Conservation (phyloP, 2,888 invertebrate species). For the Leptinotarsa juncta region DNA sequence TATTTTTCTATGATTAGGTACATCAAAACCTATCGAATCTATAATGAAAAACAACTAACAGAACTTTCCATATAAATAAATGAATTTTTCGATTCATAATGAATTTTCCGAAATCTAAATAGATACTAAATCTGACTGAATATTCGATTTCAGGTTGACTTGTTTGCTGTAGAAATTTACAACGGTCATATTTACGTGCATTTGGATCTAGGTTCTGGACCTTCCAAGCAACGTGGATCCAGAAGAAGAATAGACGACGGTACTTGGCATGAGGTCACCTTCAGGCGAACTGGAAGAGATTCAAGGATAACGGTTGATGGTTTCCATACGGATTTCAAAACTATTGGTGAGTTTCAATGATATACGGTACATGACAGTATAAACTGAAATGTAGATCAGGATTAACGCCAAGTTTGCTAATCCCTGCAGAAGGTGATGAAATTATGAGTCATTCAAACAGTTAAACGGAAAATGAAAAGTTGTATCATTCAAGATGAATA, state of each 20-base stretch:
- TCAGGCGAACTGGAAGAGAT: slow-evolving; percentile 84
- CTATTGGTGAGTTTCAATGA: slow-evolving; percentile 73
- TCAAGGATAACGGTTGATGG: slow-evolving; percentile 92
- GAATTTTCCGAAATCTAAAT: not conserved
- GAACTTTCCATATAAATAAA: too few relatives aligned
- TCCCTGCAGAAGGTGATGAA: too few relatives aligned
- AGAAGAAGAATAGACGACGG: slow-evolving; percentile 88
- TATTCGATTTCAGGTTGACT: slow-evolving; percentile 75
- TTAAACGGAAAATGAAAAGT: too few relatives aligned
- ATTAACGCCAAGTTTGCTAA: too few relatives aligned
- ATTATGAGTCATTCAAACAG: too few relatives aligned
- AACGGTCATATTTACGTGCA: slow-evolving; percentile 95
- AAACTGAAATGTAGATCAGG: too few relatives aligned
- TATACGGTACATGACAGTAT: too few relatives aligned
- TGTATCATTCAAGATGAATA: too few relatives aligned
- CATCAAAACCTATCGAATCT: too few relatives aligned
- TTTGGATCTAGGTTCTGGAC: slow-evolving; percentile 91
- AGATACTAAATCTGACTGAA: not conserved
- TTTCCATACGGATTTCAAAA: slow-evolving; percentile 87
- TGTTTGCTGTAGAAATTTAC: slow-evolving; percentile 93
- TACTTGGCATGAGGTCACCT: slow-evolving; percentile 90
- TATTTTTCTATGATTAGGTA: too few relatives aligned
- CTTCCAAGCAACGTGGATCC: slow-evolving; percentile 86
- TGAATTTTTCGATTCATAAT: not conserved
- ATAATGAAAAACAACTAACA: too few relatives aligned